phyloP scores from a whole-genome alignment of 2,113 vertebrate genomes.

The Gasterosteus nipponicus region DNA sequence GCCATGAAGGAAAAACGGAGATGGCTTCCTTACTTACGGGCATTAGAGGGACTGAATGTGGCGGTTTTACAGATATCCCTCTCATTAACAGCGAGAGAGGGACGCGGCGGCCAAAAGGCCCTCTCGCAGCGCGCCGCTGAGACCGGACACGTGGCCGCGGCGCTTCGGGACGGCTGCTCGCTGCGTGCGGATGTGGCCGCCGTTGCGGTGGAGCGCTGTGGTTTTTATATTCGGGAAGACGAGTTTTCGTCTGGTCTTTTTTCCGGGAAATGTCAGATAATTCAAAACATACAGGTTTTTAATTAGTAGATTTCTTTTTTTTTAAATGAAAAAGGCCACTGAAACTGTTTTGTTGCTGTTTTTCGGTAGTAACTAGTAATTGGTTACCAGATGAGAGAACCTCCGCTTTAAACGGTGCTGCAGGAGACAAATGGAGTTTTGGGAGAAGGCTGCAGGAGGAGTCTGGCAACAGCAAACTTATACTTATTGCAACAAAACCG shows the following conservation, averaged over 20 bases:
- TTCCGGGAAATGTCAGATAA: neutral
- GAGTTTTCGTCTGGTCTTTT: neutral
- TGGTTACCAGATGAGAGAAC: constrained; percentile 23
- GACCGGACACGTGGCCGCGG: constrained; percentile 27
- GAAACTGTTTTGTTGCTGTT: neutral
- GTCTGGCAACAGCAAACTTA: constrained; percentile 37
- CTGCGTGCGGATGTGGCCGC: constrained; percentile 22
- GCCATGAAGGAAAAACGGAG: constrained; percentile 12
- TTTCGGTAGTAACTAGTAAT: constrained; percentile 18
- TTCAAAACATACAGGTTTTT: neutral
- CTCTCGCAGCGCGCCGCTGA: constrained; percentile 47
- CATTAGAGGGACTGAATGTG: constrained; percentile 26
- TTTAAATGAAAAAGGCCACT: neutral
- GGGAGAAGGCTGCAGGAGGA: neutral
- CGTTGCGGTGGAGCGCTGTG: constrained; percentile 29
- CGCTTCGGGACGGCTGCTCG: constrained; percentile 54
- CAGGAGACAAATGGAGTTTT: constrained; percentile 14
- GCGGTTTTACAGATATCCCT: constrained; percentile 56
- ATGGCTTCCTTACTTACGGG: constrained; percentile 6
- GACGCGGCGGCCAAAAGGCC: constrained; percentile 31
- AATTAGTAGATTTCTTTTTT: neutral
- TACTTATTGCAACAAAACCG: constrained; percentile 37
- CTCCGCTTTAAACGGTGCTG: constrained; percentile 4
- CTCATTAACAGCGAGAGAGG: constrained; percentile 60
- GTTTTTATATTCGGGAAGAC: constrained; percentile 4